phyloP scores from a whole-genome alignment of 2,888 invertebrate species.

The Xylota sylvarum region DNA sequence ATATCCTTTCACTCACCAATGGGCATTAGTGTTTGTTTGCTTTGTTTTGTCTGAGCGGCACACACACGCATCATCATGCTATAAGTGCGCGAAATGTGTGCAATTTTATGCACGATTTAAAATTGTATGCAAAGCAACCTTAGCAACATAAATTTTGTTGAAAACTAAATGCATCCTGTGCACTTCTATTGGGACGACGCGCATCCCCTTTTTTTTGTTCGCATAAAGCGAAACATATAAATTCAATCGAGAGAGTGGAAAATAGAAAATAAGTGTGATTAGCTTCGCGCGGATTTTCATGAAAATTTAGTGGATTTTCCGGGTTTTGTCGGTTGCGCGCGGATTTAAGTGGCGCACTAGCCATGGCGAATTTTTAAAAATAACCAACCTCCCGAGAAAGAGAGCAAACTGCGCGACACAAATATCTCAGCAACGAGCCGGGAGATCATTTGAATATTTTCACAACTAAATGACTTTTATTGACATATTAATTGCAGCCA shows the following conservation, averaged over 20 bases:
- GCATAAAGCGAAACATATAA: constrained; percentile 32
- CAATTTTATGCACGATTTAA: constrained; percentile 74
- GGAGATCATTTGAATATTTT: constrained; percentile 76
- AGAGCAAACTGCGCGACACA: constrained; percentile 60
- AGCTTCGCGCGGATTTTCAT: constrained; percentile 52
- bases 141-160: constrained; percentile 70
- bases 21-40: constrained; percentile 51
- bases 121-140: constrained; percentile 64
- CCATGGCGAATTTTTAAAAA: constrained; percentile 52
- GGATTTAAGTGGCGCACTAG: constrained; percentile 55
- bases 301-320: constrained; percentile 76
- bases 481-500: constrained; percentile 83
- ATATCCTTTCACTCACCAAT: constrained; percentile 69
- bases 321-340: constrained; percentile 32
- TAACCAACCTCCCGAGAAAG: constrained; percentile 35
- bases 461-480: constrained; percentile 82
- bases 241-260: constrained; percentile 43
- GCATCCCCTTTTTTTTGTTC: constrained; percentile 4
- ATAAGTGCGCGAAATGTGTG: constrained; percentile 45
- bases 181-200: constrained; percentile 17
- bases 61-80: constrained; percentile 20
- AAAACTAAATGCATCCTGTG: constrained; percentile 63
- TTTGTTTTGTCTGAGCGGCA: constrained; percentile 11
- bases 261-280: constrained; percentile 45
- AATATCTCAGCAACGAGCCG: constrained; percentile 66